Conservation (phyloP, 2,797 vertebrate genomes). For the Mormyrops boulengeri region DNA sequence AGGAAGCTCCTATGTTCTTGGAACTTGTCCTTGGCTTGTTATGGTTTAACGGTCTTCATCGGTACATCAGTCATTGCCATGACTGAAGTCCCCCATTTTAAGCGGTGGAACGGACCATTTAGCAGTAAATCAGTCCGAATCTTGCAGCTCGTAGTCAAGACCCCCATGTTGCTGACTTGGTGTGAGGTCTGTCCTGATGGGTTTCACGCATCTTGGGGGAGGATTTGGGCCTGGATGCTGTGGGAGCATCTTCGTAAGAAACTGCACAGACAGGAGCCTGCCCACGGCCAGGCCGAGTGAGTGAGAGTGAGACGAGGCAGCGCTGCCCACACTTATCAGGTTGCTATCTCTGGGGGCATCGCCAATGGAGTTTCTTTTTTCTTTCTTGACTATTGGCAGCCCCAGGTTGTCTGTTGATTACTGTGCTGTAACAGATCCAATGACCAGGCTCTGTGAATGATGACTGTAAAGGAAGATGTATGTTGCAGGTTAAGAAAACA, state of each 20-base stretch:
- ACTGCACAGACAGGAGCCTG: background rate
- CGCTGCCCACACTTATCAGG: background rate
- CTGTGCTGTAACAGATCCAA: background rate
- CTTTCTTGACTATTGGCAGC: background rate
- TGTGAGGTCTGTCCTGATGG: background rate
- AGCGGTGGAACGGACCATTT: background rate
- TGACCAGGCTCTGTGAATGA: background rate
- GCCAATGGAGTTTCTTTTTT: background rate
- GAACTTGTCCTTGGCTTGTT: constrained; percentile 6
- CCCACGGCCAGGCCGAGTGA: background rate
- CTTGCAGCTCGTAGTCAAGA: background rate
- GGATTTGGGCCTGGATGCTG: background rate
- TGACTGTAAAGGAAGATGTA: background rate
- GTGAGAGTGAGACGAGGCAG: background rate
- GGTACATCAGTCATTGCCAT: background rate
- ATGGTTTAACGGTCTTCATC: background rate
- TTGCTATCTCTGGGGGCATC: background rate
- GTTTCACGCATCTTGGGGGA: background rate
- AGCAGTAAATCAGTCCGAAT: constrained; percentile 9
- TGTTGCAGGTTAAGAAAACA: background rate
- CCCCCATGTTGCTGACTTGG: background rate
- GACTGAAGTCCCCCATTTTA: background rate
- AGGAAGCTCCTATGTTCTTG: constrained; percentile 8
- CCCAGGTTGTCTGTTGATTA: background rate
- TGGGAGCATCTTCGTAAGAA: background rate